These are phyloP conservation scores for Chouioia cunea DNA, from an alignment of 2,888 invertebrate species.

Conservation along the genomic window DNA sequence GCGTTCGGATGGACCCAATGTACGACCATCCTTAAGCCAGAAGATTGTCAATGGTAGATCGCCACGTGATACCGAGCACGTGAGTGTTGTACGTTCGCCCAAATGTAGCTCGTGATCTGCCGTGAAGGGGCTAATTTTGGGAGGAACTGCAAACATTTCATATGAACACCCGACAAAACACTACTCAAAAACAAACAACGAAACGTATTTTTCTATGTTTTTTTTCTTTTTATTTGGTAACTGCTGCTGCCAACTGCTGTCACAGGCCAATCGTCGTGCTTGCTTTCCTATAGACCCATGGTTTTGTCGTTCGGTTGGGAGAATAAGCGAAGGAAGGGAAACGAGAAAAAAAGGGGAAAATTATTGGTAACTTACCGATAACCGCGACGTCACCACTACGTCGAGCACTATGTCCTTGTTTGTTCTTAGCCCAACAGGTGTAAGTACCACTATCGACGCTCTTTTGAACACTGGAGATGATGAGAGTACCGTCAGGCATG, in stretches of 20 bases:
- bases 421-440: slow-evolving; percentile 84
- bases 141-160: slow-evolving; percentile 73
- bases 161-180: too few relatives aligned
- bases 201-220: slow-evolving; percentile 59
- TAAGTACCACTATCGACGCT: slow-evolving; percentile 82
- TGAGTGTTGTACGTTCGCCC: slow-evolving; percentile 80
- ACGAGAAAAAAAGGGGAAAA: neutral
- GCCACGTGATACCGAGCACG: slow-evolving; percentile 82
- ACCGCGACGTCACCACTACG: slow-evolving; percentile 82
- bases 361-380: slow-evolving; percentile 75
- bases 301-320: neutral
- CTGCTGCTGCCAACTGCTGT: too few relatives aligned
- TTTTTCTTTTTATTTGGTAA: too few relatives aligned
- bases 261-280: too few relatives aligned
- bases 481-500: slow-evolving; percentile 79
- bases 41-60: slow-evolving; percentile 81
- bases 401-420: slow-evolving; percentile 81
- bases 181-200: too few relatives aligned
- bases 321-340: neutral
- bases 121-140: slow-evolving; percentile 81
- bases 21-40: slow-evolving; percentile 82
- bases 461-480: slow-evolving; percentile 82
- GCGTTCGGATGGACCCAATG: slow-evolving; percentile 75
- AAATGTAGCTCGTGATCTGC: slow-evolving; percentile 79
- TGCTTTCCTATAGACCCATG: too few relatives aligned